A percentile compares a stretch with the other conserved stretches of the same genome.
These are phyloP conservation scores for Schizaphis graminum DNA, from an alignment of 2,888 invertebrate genomes.

Conservation along the genomic window DNA sequence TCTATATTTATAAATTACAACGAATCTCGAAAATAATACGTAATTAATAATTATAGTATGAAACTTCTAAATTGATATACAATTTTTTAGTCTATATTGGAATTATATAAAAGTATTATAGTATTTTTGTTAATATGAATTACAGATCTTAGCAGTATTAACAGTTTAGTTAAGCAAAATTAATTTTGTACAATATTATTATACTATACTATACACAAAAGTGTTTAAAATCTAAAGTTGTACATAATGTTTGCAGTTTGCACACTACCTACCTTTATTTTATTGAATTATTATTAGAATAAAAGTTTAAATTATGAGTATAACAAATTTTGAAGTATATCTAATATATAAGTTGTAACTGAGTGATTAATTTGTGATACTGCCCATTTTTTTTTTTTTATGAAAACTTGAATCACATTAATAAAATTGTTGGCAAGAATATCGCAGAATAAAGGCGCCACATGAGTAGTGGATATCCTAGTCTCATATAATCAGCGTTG, in stretches of 20 bases:
- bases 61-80: too few relatives aligned
- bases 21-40: too few relatives aligned
- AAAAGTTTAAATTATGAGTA: not conserved
- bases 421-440: constrained; percentile 50
- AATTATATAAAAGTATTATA: not conserved
- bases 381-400: constrained; percentile 2
- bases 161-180: not conserved
- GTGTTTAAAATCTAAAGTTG: not conserved
- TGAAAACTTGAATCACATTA: constrained; percentile 1
- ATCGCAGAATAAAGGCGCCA: constrained; percentile 45
- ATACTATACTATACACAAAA: not conserved
- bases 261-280: not conserved
- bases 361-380: constrained; percentile 41
- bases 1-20: too few relatives aligned
- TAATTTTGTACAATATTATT: not conserved
- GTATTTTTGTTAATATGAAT: not conserved
- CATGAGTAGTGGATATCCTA: constrained; percentile 35
- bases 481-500: constrained; percentile 34
- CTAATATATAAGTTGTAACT: constrained; percentile 16
- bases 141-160: too few relatives aligned
- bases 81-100: not conserved
- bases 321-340: constrained; percentile 6
- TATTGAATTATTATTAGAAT: constrained; percentile 18
- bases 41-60: too few relatives aligned
- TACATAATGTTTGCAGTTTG: not conserved